Percentiles rank a stretch among this genome's conserved stretches.
Conservation (phyloP, 2,888 invertebrate species). For the Choreutis nemorana region DNA sequence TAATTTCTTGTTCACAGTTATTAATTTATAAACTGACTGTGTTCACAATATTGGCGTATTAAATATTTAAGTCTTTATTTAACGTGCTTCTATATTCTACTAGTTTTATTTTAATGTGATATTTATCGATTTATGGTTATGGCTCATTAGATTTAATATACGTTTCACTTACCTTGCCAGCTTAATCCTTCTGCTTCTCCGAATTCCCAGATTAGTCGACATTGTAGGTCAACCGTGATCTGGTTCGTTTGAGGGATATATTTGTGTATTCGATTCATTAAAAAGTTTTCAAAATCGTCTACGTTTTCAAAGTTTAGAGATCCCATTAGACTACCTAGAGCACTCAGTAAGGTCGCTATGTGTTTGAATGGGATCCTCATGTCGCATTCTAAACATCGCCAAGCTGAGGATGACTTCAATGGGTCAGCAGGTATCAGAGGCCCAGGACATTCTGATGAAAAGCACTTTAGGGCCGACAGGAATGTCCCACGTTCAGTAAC, state of each 20-base stretch:
- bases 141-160: too few relatives aligned
- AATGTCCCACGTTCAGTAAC: slow-evolving; percentile 70
- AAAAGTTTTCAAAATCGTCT: slow-evolving; percentile 62
- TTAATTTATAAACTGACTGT: too few relatives aligned
- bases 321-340: slow-evolving; percentile 63
- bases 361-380: slow-evolving; percentile 53
- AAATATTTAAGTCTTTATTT: too few relatives aligned
- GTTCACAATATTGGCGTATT: too few relatives aligned
- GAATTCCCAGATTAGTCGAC: slow-evolving; percentile 67
- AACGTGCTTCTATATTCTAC: too few relatives aligned
- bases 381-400: slow-evolving; percentile 68
- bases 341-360: slow-evolving; percentile 53
- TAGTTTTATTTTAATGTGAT: too few relatives aligned
- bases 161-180: slow-evolving; percentile 67
- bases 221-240: slow-evolving; percentile 69
- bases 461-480: slow-evolving; percentile 67
- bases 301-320: slow-evolving; percentile 56
- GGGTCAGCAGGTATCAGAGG: slow-evolving; percentile 66
- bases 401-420: slow-evolving; percentile 52
- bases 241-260: slow-evolving; percentile 69
- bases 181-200: slow-evolving; percentile 62
- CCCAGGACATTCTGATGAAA: slow-evolving; percentile 57
- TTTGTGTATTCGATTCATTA: slow-evolving; percentile 55
- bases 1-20: too few relatives aligned
- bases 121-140: too few relatives aligned